Percentiles rank a stretch among this genome's conserved stretches.
Evolutionary conservation across 2,888 invertebrate species (phyloP).

Genomic region (Lepidonotus clava): DNA sequence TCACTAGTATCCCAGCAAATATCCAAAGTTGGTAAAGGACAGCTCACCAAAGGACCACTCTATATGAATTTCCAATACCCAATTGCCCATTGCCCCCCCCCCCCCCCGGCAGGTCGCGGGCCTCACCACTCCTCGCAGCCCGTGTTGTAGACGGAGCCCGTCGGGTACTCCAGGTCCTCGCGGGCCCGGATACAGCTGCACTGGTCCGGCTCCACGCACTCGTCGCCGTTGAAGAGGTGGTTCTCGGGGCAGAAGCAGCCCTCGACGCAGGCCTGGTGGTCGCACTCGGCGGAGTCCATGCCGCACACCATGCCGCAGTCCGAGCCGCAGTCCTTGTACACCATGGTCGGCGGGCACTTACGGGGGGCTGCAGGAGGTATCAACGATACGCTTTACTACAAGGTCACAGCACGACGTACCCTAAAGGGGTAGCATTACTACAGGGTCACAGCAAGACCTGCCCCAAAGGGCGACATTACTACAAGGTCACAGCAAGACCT

Average conservation of each 20-base stretch:
- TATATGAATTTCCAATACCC: too few relatives aligned
- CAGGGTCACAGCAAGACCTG: too few relatives aligned
- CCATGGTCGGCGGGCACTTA: conserved; percentile 43
- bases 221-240: conserved; percentile 59
- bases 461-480: not conserved
- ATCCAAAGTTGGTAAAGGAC: too few relatives aligned
- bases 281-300: conserved; percentile 52
- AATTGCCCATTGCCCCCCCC: too few relatives aligned
- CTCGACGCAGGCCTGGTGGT: conserved; percentile 53
- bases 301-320: conserved; percentile 52
- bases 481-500: too few relatives aligned
- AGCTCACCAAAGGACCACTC: too few relatives aligned
- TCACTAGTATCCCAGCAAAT: too few relatives aligned
- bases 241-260: conserved; percentile 61
- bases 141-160: conserved; percentile 56
- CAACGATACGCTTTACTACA: too few relatives aligned
- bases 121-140: conserved; percentile 63
- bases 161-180: conserved; percentile 58
- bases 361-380: conserved; percentile 56
- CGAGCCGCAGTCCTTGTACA: conserved; percentile 56
- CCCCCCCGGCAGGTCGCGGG: too few relatives aligned
- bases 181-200: conserved; percentile 62
- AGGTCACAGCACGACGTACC: too few relatives aligned
- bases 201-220: conserved; percentile 61
- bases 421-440: too few relatives aligned